Evolutionary conservation across 2,113 vertebrate genomes (phyloP).

Genomic region (Oriolus oriolus): DNA sequence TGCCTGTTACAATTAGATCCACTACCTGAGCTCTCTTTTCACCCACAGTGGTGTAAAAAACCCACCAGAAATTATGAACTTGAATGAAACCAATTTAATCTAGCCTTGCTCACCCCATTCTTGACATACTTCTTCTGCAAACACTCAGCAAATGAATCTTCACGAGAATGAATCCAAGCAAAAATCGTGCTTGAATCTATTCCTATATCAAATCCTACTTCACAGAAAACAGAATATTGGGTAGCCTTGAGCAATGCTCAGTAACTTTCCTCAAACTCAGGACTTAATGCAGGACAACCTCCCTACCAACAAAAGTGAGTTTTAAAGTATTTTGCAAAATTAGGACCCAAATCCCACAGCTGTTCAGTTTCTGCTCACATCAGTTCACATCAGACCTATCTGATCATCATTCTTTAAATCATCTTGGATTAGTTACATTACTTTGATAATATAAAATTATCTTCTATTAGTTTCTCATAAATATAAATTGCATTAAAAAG

Average conservation of each 20-base stretch:
- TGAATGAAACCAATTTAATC: neutral
- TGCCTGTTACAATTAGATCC: neutral
- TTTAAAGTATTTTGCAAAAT: neutral
- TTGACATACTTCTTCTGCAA: neutral
- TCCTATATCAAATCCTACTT: neutral
- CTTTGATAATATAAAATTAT: constrained; percentile 18
- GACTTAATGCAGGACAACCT: neutral
- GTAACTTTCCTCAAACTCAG: neutral
- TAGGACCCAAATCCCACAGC: neutral
- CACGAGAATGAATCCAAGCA: neutral
- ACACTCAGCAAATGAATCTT: neutral
- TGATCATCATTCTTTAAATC: neutral
- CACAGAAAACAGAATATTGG: neutral
- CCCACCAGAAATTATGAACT: neutral
- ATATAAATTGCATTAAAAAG: constrained; percentile 50
- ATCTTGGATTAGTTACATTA: neutral
- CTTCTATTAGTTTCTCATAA: constrained; percentile 41
- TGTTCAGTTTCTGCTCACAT: neutral
- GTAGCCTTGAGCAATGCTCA: neutral
- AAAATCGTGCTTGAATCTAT: neutral
- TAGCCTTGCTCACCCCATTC: neutral
- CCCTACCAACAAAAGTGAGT: neutral
- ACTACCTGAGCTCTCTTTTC: neutral
- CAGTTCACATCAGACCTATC: neutral
- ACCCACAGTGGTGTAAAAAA: neutral